Conservation (phyloP, 2,113 vertebrate genomes). For the Apodemus speciosus region DNA sequence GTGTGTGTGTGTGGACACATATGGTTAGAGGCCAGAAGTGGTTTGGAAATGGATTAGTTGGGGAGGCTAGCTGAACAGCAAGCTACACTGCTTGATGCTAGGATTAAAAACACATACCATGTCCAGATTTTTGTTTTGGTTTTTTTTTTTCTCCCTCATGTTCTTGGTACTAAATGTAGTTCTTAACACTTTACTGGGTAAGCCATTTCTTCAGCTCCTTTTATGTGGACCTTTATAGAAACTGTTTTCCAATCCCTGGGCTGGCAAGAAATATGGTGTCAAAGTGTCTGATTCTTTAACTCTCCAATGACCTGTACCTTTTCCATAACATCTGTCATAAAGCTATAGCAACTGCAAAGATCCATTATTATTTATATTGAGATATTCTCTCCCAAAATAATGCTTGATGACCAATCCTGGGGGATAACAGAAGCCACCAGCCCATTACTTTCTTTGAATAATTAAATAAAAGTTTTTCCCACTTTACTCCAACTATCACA, state of each 20-base stretch:
- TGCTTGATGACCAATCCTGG: background rate
- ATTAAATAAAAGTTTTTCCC: background rate
- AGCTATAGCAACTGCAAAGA: background rate
- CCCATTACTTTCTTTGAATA: constrained; percentile 19
- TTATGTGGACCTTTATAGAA: background rate
- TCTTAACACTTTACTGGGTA: background rate
- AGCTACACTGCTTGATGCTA: too few species aligned
- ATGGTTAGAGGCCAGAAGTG: background rate
- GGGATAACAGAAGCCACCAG: background rate
- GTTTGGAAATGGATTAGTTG: background rate
- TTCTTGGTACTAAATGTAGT: background rate
- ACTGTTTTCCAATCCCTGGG: background rate
- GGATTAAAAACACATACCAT: background rate
- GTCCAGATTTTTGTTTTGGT: background rate
- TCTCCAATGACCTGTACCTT: background rate
- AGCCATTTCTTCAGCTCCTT: background rate
- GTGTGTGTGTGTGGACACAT: background rate
- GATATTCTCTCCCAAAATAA: background rate
- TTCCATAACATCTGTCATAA: background rate
- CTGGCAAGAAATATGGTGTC: background rate
- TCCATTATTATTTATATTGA: background rate
- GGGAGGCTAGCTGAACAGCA: background rate
- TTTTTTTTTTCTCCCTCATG: background rate
- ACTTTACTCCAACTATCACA: background rate
- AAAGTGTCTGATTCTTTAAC: background rate